Evolutionary conservation across 2,113 vertebrate genomes (phyloP).

Genomic region (Origma solitaria): DNA sequence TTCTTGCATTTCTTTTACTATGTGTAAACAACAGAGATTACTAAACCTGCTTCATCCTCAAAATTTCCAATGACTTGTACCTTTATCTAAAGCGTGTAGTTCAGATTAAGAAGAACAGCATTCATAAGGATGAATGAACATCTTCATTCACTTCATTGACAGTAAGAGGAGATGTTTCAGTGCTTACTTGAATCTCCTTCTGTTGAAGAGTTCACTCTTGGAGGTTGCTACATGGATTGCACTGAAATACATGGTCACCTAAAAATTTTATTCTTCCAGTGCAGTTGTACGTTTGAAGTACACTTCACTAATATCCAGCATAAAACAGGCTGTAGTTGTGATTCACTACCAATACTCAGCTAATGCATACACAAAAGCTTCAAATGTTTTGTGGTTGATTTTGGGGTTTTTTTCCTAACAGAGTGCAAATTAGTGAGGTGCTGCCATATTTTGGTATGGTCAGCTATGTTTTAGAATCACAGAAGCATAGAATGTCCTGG

Average conservation of each 20-base stretch:
- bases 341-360: background rate
- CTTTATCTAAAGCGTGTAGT: background rate
- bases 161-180: background rate
- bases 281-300: background rate
- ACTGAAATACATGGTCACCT: background rate
- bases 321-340: background rate
- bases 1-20: background rate
- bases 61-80: background rate
- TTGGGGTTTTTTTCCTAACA: background rate
- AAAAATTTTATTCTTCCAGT: background rate
- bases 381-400: background rate
- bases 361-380: background rate
- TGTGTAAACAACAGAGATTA: background rate
- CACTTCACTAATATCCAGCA: background rate
- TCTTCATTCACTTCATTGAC: background rate
- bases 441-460: background rate
- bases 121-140: background rate
- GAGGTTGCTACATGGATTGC: background rate
- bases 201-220: background rate
- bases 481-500: background rate
- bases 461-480: background rate
- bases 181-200: background rate
- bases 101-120: background rate
- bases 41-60: background rate
- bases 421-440: background rate